Conservation (phyloP, 1,140 invertebrate species). For the Bombus fervidus region DNA sequence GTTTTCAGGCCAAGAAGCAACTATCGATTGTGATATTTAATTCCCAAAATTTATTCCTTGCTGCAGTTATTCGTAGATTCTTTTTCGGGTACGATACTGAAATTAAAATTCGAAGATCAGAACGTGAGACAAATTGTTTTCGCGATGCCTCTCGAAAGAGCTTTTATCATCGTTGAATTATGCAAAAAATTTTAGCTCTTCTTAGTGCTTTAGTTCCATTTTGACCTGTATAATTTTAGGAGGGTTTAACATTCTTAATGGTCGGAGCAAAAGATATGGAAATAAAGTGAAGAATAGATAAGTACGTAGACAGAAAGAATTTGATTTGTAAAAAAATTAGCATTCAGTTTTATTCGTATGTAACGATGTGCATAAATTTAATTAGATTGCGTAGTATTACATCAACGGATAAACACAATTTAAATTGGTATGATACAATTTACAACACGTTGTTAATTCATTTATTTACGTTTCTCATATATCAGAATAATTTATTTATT, state of each 20-base stretch:
- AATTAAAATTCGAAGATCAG: neutral
- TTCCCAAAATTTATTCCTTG: neutral
- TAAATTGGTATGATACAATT: neutral
- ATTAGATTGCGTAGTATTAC: neutral
- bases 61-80: neutral
- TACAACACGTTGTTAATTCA: neutral
- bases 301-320: no score
- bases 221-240: neutral
- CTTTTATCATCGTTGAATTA: neutral
- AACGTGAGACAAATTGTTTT: no score
- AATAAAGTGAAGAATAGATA: neutral
- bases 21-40: neutral
- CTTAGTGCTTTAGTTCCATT: neutral
- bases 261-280: neutral
- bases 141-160: neutral
- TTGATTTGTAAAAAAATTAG: slow-evolving; percentile 4
- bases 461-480: neutral
- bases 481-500: neutral
- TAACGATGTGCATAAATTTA: neutral
- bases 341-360: neutral
- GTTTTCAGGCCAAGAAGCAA: neutral
- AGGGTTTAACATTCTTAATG: neutral
- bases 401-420: neutral
- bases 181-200: neutral
- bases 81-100: no score